Percentiles rank a stretch among this genome's conserved stretches.
Evolutionary conservation across 2,797 vertebrate species (phyloP).

Genomic region (Hirundo rustica): DNA sequence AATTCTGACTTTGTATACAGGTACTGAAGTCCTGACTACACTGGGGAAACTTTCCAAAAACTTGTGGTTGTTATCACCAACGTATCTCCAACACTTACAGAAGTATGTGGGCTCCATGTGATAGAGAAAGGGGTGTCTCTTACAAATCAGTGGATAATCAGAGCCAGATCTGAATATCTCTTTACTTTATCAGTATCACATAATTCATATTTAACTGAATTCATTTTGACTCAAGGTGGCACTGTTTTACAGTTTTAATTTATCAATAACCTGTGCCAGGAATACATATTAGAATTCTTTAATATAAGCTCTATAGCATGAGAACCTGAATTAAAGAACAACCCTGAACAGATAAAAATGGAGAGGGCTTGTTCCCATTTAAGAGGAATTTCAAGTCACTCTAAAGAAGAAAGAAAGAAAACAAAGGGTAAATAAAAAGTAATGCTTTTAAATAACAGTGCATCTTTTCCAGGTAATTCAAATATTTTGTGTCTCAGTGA

Average conservation of each 20-base stretch:
- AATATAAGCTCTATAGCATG: not conserved
- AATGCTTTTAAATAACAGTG: not conserved
- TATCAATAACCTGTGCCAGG: not conserved
- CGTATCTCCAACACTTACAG: not conserved
- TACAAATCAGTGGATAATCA: not conserved
- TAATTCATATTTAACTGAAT: not conserved
- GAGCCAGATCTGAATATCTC: not conserved
- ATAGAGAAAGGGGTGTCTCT: not conserved
- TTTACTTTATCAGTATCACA: not conserved
- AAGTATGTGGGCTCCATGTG: not conserved
- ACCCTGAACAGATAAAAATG: not conserved
- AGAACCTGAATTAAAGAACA: not conserved
- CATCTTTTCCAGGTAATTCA: not conserved
- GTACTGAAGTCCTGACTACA: not conserved
- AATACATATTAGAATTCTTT: not conserved
- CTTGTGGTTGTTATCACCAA: not conserved
- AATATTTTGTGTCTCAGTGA: not conserved
- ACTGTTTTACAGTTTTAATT: slow-evolving; percentile 67
- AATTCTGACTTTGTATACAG: not conserved
- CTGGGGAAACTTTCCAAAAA: not conserved
- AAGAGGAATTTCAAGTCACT: not conserved
- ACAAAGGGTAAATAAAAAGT: not conserved
- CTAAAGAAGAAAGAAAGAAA: not conserved
- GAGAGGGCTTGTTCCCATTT: not conserved
- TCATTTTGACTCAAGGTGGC: slow-evolving; percentile 73